phyloP scores from a whole-genome alignment of 2,797 vertebrate species.

The Novumbra hubbsi region DNA sequence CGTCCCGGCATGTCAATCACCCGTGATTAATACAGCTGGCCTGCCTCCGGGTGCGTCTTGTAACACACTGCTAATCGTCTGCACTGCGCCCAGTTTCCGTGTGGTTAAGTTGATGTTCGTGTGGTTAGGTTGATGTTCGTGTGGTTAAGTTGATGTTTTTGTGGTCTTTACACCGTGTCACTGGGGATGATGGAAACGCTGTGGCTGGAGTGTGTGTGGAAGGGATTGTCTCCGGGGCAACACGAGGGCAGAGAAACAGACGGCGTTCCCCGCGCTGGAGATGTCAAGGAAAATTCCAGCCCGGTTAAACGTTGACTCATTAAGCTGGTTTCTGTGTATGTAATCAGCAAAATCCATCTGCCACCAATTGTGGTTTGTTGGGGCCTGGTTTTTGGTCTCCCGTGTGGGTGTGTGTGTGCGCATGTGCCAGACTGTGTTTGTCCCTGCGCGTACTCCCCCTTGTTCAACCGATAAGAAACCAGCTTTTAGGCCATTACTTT shows the following conservation, averaged over 20 bases:
- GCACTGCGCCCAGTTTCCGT: slow-evolving; percentile 2
- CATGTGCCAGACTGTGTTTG: not conserved
- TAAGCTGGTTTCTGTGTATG: slow-evolving; percentile 12
- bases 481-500: not conserved
- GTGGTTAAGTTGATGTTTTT: not conserved
- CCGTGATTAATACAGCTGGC: slow-evolving; percentile 22
- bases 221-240: slow-evolving; percentile 21
- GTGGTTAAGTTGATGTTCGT: not conserved
- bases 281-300: slow-evolving; percentile 20
- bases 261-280: slow-evolving; percentile 21
- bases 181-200: slow-evolving; percentile 12
- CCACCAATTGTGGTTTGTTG: slow-evolving; percentile 1
- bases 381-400: not conserved
- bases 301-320: slow-evolving; percentile 24
- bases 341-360: slow-evolving; percentile 12
- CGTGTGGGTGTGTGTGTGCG: slow-evolving; percentile 4
- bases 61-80: slow-evolving; percentile 14
- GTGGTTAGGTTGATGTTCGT: not conserved
- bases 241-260: slow-evolving; percentile 27
- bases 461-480: slow-evolving; percentile 5
- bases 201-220: not conserved
- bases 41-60: slow-evolving; percentile 26
- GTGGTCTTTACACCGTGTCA: slow-evolving; percentile 11
- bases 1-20: not conserved
- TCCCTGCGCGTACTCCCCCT: not conserved